Base-by-base conservation (phyloP, 2,888 invertebrate species). In the Apantesis nais region DNA sequence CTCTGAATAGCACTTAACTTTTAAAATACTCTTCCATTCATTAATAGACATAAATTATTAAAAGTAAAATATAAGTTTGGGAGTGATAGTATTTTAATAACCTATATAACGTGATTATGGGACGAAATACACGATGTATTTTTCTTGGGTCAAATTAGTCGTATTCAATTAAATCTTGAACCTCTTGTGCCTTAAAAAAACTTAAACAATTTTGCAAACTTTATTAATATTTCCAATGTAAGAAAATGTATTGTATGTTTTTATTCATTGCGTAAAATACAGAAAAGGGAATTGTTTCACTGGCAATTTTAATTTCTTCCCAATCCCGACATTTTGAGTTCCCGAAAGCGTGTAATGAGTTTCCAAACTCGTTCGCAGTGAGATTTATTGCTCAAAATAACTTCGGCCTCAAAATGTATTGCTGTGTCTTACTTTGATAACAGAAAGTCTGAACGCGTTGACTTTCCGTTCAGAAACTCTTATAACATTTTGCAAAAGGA, bases 331-430 rank as follows among this genome's bases (percentile, higher is more conserved):
- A 75, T 83, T 83, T 83, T 76, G 78, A 81, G 78, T 81, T 82
- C 65, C 72, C 69, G 74, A 78, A 83, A 71, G 67, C 74, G 72
- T 77, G 77, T 85, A 83, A 84, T 83, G 85, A 83, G 83, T 84
- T 84, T 74, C 71, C 77, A 73, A 84, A 84, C 83, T 84, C 78
- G 76, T 85, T 83, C 77, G 62, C 66, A 70, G 67, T 31, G 66
- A 69, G 73, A 75, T 73, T 72, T 72, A 69, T 72, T 66, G 66
- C 72, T 68, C 48, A 74, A 77, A 80, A 83, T 81, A 78, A 81
- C 74, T 82, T 74, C 52, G 65, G 70, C 72, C 74, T 68, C 81
- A 73, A 78, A 76, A 82, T 78, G 75, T 82, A 76, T 82, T 69
- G 70, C 75, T 72, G 70, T 75, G 72, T 78, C 79, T 74, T 62